Conservation (phyloP, 2,888 invertebrate species). For the Pseudanteris insignis region DNA sequence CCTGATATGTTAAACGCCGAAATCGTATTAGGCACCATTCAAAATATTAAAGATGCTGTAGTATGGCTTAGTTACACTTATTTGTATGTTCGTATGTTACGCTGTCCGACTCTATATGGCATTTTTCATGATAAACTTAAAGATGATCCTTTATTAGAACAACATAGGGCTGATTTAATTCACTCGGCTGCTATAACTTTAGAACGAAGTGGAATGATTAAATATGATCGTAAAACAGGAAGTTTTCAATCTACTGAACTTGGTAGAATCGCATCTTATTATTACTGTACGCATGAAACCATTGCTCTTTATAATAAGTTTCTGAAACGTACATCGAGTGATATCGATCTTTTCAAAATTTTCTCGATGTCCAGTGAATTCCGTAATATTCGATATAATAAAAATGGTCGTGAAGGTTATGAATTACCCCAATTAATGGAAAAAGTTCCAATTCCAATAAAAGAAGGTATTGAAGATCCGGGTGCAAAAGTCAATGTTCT, state of each 20-base stretch:
- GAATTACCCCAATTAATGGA: constrained; percentile 93
- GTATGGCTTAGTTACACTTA: constrained; percentile 97
- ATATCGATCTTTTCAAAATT: constrained; percentile 97
- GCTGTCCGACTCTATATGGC: constrained; percentile 89
- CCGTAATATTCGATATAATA: constrained; percentile 79
- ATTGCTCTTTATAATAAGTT: constrained; percentile 97
- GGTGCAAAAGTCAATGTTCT: constrained; percentile 96
- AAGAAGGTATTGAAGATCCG: constrained; percentile 97
- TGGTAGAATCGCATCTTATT: constrained; percentile 97
- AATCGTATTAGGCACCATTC: constrained; percentile 93
- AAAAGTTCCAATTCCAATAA: constrained; percentile 97
- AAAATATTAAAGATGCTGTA: constrained; percentile 88
- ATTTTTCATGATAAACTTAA: constrained; percentile 78
- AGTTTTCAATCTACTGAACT: constrained; percentile 89
- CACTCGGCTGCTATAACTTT: constrained; percentile 92
- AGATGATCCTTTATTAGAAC: constrained; percentile 86
- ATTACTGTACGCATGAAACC: constrained; percentile 96
- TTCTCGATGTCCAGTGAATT: constrained; percentile 98
- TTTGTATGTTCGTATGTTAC: constrained; percentile 93
- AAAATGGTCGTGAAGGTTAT: constrained; percentile 95
- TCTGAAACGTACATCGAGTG: constrained; percentile 93
- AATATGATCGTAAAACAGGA: constrained; percentile 95
- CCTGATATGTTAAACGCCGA: constrained; percentile 99
- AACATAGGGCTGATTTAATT: constrained; percentile 91
- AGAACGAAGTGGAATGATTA: constrained; percentile 93